Evolutionary conservation across 2,888 invertebrate genomes (phyloP).

Genomic region (Osedax frankpressi): DNA sequence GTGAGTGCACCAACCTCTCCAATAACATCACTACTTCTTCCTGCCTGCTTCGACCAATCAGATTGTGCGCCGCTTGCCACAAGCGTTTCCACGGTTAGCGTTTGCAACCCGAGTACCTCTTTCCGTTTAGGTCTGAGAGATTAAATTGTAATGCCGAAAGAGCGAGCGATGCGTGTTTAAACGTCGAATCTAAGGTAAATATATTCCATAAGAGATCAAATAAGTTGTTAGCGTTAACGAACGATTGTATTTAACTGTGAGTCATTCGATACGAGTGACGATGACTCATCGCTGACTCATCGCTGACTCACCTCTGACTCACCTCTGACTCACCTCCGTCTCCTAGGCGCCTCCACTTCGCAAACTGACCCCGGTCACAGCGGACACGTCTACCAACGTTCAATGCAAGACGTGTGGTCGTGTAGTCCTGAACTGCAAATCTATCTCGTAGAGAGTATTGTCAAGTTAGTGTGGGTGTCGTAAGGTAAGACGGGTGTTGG

Average conservation of each 20-base stretch:
- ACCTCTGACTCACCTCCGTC: background rate
- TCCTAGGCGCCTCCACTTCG: background rate
- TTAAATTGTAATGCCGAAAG: too few relatives aligned
- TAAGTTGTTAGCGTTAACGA: too few relatives aligned
- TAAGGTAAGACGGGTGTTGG: too few relatives aligned
- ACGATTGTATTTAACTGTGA: too few relatives aligned
- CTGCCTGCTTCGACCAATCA: constrained; percentile 81
- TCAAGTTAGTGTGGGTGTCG: constrained; percentile 62
- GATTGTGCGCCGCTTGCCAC: constrained; percentile 50
- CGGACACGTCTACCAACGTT: constrained; percentile 70
- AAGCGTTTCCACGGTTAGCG: constrained; percentile 35
- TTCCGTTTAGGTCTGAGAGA: too few relatives aligned
- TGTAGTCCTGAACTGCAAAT: constrained; percentile 81
- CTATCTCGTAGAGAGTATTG: constrained; percentile 83
- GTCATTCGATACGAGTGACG: too few relatives aligned
- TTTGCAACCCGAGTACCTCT: too few relatives aligned
- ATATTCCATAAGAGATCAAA: too few relatives aligned
- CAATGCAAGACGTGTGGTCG: constrained; percentile 72
- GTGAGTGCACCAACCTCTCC: constrained; percentile 83
- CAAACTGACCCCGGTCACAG: constrained; percentile 22
- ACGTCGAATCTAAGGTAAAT: too few relatives aligned
- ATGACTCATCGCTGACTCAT: too few relatives aligned
- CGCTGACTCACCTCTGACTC: too few relatives aligned
- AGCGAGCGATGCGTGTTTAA: too few relatives aligned
- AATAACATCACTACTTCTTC: background rate